Conservation (phyloP, 2,113 vertebrate genomes). For the Neotragus pygmaeus region DNA sequence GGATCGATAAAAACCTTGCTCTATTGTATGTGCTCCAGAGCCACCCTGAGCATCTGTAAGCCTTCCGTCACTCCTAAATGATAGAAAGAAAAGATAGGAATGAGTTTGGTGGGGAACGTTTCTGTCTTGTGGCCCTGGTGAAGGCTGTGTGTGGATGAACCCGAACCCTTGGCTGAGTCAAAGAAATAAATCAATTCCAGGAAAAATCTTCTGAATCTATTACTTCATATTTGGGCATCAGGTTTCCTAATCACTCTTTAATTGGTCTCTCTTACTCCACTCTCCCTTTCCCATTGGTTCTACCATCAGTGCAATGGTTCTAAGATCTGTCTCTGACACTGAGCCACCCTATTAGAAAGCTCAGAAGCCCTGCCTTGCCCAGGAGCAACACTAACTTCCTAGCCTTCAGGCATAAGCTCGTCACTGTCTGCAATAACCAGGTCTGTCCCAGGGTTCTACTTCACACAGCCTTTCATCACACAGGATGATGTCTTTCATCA, state of each 20-base stretch:
- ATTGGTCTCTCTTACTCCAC: neutral
- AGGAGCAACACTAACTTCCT: neutral
- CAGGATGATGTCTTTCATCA: neutral
- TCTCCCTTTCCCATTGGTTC: neutral
- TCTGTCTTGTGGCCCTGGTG: neutral
- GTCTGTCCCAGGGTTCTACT: neutral
- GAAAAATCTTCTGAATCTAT: slow-evolving; percentile 18
- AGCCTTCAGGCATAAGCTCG: neutral
- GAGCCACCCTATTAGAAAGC: neutral
- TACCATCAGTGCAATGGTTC: neutral
- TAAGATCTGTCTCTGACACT: neutral
- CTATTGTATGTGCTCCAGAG: slow-evolving; percentile 26
- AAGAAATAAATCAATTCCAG: neutral
- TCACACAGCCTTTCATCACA: neutral
- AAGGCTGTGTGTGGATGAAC: neutral
- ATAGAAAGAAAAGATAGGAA: slow-evolving; percentile 32
- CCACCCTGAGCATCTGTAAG: slow-evolving; percentile 5
- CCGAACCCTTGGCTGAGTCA: neutral
- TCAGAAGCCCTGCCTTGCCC: neutral
- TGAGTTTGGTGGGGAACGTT: neutral
- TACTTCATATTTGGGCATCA: neutral
- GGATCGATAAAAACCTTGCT: slow-evolving; percentile 57
- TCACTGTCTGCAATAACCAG: neutral
- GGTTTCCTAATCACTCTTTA: neutral
- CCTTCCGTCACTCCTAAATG: slow-evolving; percentile 40